These are phyloP conservation scores for Papilio dardanus DNA, from an alignment of 1,140 invertebrate species.

Conservation along the genomic window DNA sequence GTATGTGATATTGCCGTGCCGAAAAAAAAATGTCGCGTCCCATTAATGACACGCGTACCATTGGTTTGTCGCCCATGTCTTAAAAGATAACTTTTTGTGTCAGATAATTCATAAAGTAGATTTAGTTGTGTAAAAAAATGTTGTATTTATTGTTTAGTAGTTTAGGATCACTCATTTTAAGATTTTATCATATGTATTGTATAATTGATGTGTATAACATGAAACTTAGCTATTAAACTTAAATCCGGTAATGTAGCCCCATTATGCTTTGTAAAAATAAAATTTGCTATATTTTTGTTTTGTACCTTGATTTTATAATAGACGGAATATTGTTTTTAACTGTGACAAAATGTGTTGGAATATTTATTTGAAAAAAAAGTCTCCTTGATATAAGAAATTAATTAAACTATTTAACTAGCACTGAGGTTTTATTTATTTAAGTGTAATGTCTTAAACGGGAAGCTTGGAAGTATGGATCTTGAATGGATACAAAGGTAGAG, in stretches of 20 bases:
- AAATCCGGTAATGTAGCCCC: background rate
- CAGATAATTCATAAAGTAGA: slow-evolving; percentile 18
- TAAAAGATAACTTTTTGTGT: background rate
- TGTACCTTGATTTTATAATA: slow-evolving; percentile 38
- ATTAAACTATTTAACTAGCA: slow-evolving; percentile 52
- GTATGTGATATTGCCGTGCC: no score
- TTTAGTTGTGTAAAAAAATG: slow-evolving; percentile 53
- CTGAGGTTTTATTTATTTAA: slow-evolving; percentile 43
- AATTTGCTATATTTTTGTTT: slow-evolving; percentile 32
- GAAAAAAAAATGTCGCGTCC: no score
- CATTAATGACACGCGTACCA: no score
- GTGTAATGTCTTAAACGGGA: background rate
- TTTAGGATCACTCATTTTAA: slow-evolving; percentile 41
- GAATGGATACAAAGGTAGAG: background rate
- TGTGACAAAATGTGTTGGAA: slow-evolving; percentile 47
- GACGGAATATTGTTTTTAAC: slow-evolving; percentile 44
- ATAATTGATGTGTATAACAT: slow-evolving; percentile 37
- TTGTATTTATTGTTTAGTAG: slow-evolving; percentile 62
- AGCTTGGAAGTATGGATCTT: background rate
- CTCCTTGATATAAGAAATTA: slow-evolving; percentile 45
- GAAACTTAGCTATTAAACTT: slow-evolving; percentile 17
- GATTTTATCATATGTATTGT: slow-evolving; percentile 41
- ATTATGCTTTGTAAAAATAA: slow-evolving; percentile 36
- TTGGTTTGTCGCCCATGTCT: no score
- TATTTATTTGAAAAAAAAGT: slow-evolving; percentile 49